These are phyloP conservation scores for Vannuccia rotundouncinata DNA, from an alignment of 2,888 invertebrate genomes.

Conservation along the genomic window DNA sequence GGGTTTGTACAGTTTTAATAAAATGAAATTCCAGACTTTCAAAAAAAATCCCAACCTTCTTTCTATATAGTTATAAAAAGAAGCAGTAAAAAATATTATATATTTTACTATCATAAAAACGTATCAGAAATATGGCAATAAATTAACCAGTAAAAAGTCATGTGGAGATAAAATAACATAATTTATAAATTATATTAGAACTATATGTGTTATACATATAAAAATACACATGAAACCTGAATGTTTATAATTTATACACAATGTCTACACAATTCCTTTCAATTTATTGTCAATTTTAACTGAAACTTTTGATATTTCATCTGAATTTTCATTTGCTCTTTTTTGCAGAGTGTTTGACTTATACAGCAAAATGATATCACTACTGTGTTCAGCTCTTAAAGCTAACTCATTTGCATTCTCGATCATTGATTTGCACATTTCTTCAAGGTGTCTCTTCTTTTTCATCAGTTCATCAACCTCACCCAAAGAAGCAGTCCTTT, in stretches of 20 bases:
- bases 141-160: no score
- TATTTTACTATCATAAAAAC: constrained; percentile 5
- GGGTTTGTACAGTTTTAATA: no score
- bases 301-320: background rate
- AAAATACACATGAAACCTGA: background rate
- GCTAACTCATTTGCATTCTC: constrained; percentile 13
- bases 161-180: background rate
- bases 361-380: background rate
- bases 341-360: background rate
- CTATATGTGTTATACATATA: background rate
- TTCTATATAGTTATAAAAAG: constrained; percentile 19
- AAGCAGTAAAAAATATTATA: background rate
- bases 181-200: background rate
- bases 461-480: constrained; percentile 2
- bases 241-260: background rate
- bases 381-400: constrained; percentile 1
- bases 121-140: background rate
- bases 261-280: background rate
- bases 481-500: background rate
- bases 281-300: background rate
- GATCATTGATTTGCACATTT: background rate
- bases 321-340: background rate
- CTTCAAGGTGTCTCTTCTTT: constrained; percentile 12
- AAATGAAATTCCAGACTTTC: background rate
- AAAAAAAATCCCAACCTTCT: constrained; percentile 10